phyloP scores from a whole-genome alignment of 2,797 vertebrate genomes.

The Schizothorax lantsangensis region DNA sequence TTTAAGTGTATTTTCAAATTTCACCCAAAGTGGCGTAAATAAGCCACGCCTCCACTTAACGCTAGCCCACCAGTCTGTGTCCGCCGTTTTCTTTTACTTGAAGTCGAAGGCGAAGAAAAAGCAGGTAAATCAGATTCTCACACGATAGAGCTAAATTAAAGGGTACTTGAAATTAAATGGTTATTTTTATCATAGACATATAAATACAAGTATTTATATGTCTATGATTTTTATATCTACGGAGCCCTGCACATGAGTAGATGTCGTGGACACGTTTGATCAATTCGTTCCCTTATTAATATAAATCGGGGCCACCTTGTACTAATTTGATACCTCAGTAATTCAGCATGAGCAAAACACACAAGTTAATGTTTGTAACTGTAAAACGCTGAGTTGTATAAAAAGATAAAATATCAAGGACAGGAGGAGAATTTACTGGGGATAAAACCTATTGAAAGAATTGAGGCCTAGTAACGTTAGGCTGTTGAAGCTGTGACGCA shows the following conservation, averaged over 20 bases:
- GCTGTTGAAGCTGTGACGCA: not conserved
- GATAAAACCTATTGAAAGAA: not conserved
- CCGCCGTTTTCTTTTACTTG: too few species aligned
- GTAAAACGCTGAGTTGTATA: not conserved
- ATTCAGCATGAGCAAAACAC: not conserved
- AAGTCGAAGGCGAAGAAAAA: too few species aligned
- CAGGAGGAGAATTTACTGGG: not conserved
- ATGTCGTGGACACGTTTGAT: not conserved
- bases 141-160: too few species aligned
- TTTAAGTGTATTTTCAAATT: not conserved
- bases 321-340: too few species aligned
- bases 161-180: too few species aligned
- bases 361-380: too few species aligned
- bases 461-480: not conserved
- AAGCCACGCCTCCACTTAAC: constrained; percentile 8
- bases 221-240: too few species aligned
- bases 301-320: too few species aligned
- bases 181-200: too few species aligned
- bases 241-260: too few species aligned
- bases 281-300: not conserved
- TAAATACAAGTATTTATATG: too few species aligned
- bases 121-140: too few species aligned
- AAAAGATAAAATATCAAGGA: not conserved
- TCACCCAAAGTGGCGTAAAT: not conserved
- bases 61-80: not conserved